Conservation (phyloP, 2,113 vertebrate species). For the Psilopsiagon aymara region DNA sequence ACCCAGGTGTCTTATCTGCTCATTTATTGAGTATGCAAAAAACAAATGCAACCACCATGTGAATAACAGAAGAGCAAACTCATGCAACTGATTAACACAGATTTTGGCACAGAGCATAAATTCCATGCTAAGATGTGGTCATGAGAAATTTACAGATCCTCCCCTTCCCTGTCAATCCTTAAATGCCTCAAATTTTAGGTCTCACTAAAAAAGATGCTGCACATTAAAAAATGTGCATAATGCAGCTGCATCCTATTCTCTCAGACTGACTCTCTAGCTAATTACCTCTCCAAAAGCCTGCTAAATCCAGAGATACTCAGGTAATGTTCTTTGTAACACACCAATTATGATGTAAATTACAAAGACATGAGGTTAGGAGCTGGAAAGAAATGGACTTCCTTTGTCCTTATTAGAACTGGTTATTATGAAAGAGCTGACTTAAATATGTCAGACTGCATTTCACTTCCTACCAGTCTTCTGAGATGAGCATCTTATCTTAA, state of each 20-base stretch:
- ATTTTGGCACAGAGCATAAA: neutral
- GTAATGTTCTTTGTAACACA: neutral
- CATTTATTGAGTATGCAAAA: neutral
- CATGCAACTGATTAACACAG: accelerated
- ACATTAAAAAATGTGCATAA: neutral
- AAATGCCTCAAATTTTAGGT: neutral
- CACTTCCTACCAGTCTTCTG: neutral
- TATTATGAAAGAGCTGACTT: neutral
- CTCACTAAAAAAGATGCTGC: neutral
- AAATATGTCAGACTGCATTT: constrained; percentile 16
- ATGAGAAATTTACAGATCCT: neutral
- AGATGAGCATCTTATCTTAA: constrained; percentile 12
- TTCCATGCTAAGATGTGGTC: neutral
- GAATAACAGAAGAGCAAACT: neutral
- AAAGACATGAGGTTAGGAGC: neutral
- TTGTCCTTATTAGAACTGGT: neutral
- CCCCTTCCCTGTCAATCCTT: neutral
- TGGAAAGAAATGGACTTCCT: neutral
- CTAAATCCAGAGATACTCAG: neutral
- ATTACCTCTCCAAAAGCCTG: neutral
- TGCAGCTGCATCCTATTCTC: neutral
- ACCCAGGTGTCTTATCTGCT: neutral
- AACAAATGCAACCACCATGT: neutral
- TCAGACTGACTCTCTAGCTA: neutral
- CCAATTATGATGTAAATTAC: neutral